Conservation (phyloP, 2,888 invertebrate genomes). For the Drosophila meridionalis region DNA sequence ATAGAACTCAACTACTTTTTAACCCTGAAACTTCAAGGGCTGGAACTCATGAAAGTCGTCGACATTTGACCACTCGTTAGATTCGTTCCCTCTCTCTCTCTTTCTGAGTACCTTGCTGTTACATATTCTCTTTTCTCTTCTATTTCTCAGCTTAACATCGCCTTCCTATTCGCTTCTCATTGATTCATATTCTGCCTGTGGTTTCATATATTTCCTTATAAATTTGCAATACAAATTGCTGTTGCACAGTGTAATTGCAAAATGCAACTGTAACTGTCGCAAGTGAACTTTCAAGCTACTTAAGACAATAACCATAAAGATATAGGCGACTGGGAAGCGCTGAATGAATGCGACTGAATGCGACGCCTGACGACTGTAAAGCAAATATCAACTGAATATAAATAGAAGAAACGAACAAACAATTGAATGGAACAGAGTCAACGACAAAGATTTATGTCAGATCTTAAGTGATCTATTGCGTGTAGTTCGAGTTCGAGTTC, state of each 20-base stretch:
- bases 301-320: constrained; percentile 27
- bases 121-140: not conserved
- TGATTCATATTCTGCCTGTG: not conserved
- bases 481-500: constrained; percentile 8
- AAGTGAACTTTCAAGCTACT: constrained; percentile 30
- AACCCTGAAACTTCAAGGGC: not conserved
- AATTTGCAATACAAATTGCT: not conserved
- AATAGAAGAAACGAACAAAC: constrained; percentile 2
- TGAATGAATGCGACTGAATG: not conserved
- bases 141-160: not conserved
- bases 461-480: constrained; percentile 35
- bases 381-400: not conserved
- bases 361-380: not conserved
- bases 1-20: not conserved
- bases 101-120: not conserved
- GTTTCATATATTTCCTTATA: not conserved
- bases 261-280: constrained; percentile 37
- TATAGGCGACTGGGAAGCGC: constrained; percentile 8
- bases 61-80: not conserved
- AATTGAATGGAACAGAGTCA: constrained; percentile 1
- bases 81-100: not conserved
- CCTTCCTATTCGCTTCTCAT: not conserved
- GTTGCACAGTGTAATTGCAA: constrained; percentile 40
- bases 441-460: constrained; percentile 8
- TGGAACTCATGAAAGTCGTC: not conserved